Base-by-base conservation (phyloP, 2,113 vertebrate genomes). In the Columba janthina region DNA sequence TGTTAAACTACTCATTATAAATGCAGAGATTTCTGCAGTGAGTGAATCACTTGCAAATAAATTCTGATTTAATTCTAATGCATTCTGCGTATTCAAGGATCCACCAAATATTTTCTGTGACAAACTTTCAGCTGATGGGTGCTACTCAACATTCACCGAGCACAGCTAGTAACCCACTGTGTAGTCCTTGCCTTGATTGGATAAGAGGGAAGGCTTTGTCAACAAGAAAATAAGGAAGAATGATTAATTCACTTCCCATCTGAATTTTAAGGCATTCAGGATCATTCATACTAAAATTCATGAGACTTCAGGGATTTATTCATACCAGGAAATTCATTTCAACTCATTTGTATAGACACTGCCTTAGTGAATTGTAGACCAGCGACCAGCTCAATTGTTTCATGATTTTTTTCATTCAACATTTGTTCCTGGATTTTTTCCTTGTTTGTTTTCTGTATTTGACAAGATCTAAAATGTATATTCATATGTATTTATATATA, bases 21-120 rank as follows among this genome's bases (percentile, higher is more conserved):
- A 94, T 84, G 42, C 79, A 91, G 85, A 67, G 34, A n/a, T 77
- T 92, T 86, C 76, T 81, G 53, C 53, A 91, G 82, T 32, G 76
- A 48, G 48, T 58, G 72, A 94, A 94, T 90, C 10, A 61, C 88
- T 96, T 93, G 83, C 90, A 95, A 95, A 96, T 94, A 88, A 81
- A 92, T 96, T 96, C 94, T 90, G 69, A 93, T 92, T 96, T 96
- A n/a, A 95, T 96, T 93, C 61, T 64, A 88, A 95, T 95, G 69
- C 61, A 93, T 93, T 95, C 82, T 86, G 72, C 5, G 4, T 88
- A 57, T 57, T 93, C 83, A 87, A 94, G 44, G 48, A 72, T 86
- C 57, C 61, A 89, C 72, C 61, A 89, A 60, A 87, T 92, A 90
- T 93, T 93, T 90, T 94, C 60, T 64, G 51, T 84, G 79, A 67